Evolutionary conservation across 2,888 invertebrate genomes (phyloP).

Genomic region (Emmelina monodactyla): DNA sequence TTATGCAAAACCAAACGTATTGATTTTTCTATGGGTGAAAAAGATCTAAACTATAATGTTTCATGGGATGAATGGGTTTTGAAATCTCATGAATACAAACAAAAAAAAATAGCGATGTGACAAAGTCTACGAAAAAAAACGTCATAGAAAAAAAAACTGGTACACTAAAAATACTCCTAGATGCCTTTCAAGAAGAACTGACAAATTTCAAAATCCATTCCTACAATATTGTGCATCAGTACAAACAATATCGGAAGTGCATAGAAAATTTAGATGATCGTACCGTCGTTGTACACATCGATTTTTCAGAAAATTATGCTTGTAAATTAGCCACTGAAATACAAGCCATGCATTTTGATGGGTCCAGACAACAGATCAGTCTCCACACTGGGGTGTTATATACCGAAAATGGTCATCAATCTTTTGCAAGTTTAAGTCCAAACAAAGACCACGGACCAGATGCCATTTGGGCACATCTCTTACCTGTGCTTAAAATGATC

Average conservation of each 20-base stretch:
- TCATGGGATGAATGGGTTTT: not conserved
- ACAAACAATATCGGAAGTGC: constrained; percentile 3
- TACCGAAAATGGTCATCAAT: not conserved
- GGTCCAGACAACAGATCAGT: constrained; percentile 8
- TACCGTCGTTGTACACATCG: constrained; percentile 2
- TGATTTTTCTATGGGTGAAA: not conserved
- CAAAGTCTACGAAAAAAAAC: constrained; percentile 3
- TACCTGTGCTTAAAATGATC: constrained; percentile 5
- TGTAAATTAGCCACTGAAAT: constrained; percentile 6
- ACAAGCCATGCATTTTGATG: constrained; percentile 12
- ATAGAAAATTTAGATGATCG: constrained; percentile 5
- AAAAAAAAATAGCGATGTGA: constrained; percentile 4
- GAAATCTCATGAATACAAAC: constrained; percentile 3
- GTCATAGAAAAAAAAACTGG: constrained; percentile 5
- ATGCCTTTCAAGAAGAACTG: constrained; percentile 5
- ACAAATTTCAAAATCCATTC: constrained; percentile 5
- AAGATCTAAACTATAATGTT: not conserved
- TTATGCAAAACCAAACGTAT: not conserved
- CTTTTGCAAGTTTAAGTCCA: not conserved
- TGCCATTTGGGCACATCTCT: constrained; percentile 14
- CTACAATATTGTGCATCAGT: constrained; percentile 6
- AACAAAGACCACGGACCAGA: constrained; percentile 7
- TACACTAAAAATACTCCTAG: constrained; percentile 1
- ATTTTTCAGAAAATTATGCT: constrained; percentile 11
- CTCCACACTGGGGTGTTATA: constrained; percentile 9